Evolutionary conservation across 2,797 vertebrate genomes (phyloP), one percentile per base, ranked within the genome.

Genomic region (Pseudochaenichthys georgianus): DNA sequence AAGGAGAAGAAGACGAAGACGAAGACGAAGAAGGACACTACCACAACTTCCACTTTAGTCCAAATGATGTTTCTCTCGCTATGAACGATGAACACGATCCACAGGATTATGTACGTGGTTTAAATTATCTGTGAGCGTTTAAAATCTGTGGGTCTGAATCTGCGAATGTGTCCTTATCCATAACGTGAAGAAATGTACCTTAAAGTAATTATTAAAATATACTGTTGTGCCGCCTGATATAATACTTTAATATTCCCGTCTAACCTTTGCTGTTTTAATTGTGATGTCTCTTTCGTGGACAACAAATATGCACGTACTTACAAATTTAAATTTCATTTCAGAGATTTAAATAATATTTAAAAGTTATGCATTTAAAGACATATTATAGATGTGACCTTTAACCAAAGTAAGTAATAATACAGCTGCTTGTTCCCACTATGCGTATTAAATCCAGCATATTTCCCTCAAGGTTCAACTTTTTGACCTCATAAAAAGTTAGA

Each of bases 71-170:
- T 34, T 34, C 34, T 34, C 34, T 38, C 8, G 34, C 2, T 38
- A 38, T 38, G 8, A 38, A 38, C 8, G 34, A 38, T 38, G 34
- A 38, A 38, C 31, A 34, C 31, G 31, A 74, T 68, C 51, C 47
- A 23, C 5, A 11, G 60, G 64, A 74, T 71, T 80, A 45, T 59
- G 11, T 21, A 13, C 66, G 66, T 51, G 50, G 42, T 28, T 45
- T 13, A 45, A 28, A 64, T 60, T n/a, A 70, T 69, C 53, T 54
- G 48, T 47, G 17, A 63, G 59, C 64, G 28, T 51, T 12, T n/a
- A 12, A 54, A 28, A 21, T 45, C 48, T 43, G 13, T 21, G 19
- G 28, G 2, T 21, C 42, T 28, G 4, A 48, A 5, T 12, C 57
- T 9, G 45, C 5, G 15, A n/a, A 53, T 13, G 52, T 28, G 31